Evolutionary conservation across 2,113 vertebrate genomes (phyloP).

Genomic region (Nycticebus coucang): DNA sequence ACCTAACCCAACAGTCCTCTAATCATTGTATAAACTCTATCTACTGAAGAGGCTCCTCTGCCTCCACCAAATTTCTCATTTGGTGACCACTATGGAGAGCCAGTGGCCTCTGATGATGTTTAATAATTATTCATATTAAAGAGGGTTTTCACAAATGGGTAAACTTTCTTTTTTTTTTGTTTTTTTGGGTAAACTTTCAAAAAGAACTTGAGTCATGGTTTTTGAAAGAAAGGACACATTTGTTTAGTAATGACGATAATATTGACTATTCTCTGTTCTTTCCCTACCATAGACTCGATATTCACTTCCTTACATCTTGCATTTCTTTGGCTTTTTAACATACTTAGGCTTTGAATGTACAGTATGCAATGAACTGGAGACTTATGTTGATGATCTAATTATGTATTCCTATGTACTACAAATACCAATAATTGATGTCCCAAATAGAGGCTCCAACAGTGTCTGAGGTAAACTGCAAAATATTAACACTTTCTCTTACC

Average conservation of each 20-base stretch:
- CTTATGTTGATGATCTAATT: neutral
- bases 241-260: neutral
- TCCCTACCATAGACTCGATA: neutral
- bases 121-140: neutral
- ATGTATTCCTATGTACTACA: neutral
- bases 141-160: constrained; percentile 18
- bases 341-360: neutral
- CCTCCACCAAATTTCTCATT: neutral
- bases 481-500: neutral
- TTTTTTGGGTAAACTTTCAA: neutral
- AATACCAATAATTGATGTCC: neutral
- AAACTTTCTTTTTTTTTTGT: too few species aligned
- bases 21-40: neutral
- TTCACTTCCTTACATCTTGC: neutral
- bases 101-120: neutral
- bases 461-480: neutral
- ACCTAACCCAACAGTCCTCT: neutral
- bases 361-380: neutral
- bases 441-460: neutral
- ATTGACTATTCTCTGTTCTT: neutral
- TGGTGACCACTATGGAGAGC: neutral
- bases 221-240: constrained; percentile 16
- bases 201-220: neutral
- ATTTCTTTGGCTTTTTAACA: constrained; percentile 14
- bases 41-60: neutral